These are phyloP conservation scores for Sebastolobus alascanus DNA, from an alignment of 2,797 vertebrate genomes.

Conservation along the genomic window DNA sequence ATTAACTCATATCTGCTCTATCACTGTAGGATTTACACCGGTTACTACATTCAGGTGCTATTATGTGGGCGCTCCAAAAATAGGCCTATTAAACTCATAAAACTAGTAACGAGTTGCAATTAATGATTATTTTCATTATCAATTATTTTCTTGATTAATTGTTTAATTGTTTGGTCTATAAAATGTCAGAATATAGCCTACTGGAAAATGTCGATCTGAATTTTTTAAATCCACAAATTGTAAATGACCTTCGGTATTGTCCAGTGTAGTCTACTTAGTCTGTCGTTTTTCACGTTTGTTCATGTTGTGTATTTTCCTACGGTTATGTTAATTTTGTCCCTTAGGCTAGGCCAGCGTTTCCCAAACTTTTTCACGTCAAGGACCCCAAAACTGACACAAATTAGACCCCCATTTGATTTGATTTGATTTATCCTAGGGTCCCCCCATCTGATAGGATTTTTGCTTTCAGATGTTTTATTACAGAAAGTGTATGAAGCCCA, in stretches of 20 bases:
- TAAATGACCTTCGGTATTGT: not conserved
- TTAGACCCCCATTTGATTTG: too few species aligned
- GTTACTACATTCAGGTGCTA: not conserved
- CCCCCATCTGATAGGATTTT: too few species aligned
- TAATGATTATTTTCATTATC: not conserved
- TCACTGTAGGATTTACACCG: not conserved
- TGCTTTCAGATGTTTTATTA: too few species aligned
- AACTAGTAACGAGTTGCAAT: not conserved
- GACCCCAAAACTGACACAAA: too few species aligned
- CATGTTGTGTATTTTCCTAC: not conserved
- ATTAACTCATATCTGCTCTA: conserved; percentile 6
- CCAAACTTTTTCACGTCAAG: too few species aligned
- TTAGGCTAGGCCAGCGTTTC: not conserved
- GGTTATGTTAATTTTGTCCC: not conserved
- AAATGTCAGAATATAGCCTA: not conserved
- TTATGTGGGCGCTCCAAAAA: not conserved
- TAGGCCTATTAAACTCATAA: not conserved
- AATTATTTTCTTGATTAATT: too few species aligned
- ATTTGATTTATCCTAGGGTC: too few species aligned
- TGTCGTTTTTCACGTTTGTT: not conserved
- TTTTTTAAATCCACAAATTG: not conserved
- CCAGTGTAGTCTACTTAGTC: not conserved
- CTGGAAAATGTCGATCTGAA: not conserved
- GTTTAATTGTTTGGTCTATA: not conserved
- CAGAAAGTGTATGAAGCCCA: too few species aligned